phyloP scores from a whole-genome alignment of 1,140 invertebrate species.

The Pygmarrhopalites habei region DNA sequence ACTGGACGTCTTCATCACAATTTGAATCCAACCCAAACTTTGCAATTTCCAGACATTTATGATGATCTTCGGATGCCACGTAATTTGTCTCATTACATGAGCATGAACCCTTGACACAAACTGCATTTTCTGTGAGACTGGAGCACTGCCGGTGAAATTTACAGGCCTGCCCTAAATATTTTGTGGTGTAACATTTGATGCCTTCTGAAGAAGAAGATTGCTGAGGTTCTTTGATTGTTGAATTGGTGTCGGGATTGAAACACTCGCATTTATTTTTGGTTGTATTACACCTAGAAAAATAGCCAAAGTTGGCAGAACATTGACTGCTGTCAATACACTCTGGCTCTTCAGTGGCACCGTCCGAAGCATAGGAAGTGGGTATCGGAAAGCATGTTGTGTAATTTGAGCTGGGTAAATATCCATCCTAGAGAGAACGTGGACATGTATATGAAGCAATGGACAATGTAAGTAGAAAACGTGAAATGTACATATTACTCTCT shows the following conservation, averaged over 20 bases:
- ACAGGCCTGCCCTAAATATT: constrained; percentile 27
- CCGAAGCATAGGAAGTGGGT: background rate
- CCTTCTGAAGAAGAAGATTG: background rate
- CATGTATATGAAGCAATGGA: no score
- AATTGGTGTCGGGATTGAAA: constrained; percentile 12
- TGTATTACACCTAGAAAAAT: constrained; percentile 30
- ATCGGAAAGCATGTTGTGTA: constrained; percentile 16
- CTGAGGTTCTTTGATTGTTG: background rate
- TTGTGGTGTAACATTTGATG: constrained; percentile 29
- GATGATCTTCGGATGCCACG: constrained; percentile 24
- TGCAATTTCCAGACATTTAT: constrained; percentile 34
- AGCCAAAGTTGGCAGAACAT: constrained; percentile 18
- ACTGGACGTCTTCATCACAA: constrained; percentile 37
- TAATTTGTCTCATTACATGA: constrained; percentile 26
- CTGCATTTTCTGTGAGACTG: constrained; percentile 15
- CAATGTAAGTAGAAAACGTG: no score
- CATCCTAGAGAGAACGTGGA: no score
- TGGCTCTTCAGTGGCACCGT: background rate
- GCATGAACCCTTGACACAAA: constrained; percentile 30
- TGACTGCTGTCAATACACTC: constrained; percentile 32
- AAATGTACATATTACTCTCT: no score
- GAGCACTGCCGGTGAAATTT: constrained; percentile 35
- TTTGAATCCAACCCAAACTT: constrained; percentile 20
- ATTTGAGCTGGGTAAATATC: constrained; percentile 18
- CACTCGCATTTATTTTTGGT: constrained; percentile 33